A percentile compares a stretch with the other conserved stretches of the same genome.
phyloP scores from a whole-genome alignment of 1,140 invertebrate species.

The Bombus confusus region DNA sequence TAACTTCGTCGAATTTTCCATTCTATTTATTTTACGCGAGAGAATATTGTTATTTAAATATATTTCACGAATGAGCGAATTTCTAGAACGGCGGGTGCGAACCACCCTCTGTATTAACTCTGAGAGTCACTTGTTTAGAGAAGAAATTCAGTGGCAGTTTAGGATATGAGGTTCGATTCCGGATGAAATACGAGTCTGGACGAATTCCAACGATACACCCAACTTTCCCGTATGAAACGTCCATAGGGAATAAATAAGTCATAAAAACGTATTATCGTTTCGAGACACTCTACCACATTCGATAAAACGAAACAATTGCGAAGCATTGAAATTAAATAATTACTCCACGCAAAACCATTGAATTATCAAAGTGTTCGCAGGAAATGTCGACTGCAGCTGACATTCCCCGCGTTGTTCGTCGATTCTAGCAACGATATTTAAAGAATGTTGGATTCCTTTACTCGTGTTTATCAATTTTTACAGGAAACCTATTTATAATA shows the following conservation, averaged over 20 bases:
- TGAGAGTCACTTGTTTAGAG: not conserved
- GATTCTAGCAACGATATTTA: not conserved
- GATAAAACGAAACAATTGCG: not conserved
- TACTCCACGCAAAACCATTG: not conserved
- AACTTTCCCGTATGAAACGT: not conserved
- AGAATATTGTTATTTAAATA: not conserved
- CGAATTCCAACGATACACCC: not conserved
- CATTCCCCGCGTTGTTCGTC: no score
- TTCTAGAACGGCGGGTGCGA: not conserved
- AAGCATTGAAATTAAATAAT: not conserved
- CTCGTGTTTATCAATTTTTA: no score
- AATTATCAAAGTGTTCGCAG: not conserved
- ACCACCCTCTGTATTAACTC: not conserved
- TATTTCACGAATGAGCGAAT: not conserved
- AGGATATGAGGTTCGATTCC: slow-evolving; percentile 19
- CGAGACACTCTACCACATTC: not conserved
- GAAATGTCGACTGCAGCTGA: no score
- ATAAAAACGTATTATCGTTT: no score
- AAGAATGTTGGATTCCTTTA: no score
- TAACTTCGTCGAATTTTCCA: not conserved
- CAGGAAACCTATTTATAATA: no score
- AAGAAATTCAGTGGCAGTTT: slow-evolving; percentile 24
- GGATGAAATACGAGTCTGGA: slow-evolving; percentile 12
- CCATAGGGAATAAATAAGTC: not conserved
- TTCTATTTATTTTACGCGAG: not conserved